Conservation (phyloP, 2,888 invertebrate species). For the Thecocarcelia acutangulata region DNA sequence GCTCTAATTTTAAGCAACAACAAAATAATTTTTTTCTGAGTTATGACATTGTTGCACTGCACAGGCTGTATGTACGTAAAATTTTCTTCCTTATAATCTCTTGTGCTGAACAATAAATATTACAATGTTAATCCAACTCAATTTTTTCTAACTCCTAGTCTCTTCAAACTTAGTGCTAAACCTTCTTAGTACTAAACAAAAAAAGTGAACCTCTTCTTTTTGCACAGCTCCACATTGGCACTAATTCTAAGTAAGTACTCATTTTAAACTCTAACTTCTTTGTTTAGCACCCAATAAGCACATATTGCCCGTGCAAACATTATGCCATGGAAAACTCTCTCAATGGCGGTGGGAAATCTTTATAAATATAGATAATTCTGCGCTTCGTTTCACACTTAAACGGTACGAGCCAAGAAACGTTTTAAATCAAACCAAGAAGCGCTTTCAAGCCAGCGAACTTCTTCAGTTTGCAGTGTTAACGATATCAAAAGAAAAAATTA, state of each 20-base stretch:
- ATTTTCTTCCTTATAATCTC: too few species aligned
- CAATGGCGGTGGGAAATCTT: conserved; percentile 70
- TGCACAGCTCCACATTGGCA: too few species aligned
- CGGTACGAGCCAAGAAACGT: conserved; percentile 74
- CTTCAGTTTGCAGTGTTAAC: conserved; percentile 28
- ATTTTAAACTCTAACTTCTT: conserved; percentile 16
- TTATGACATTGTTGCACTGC: too few species aligned
- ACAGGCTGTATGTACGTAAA: too few species aligned
- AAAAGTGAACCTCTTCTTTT: too few species aligned
- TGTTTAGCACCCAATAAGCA: conserved; percentile 21
- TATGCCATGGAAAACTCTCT: conserved; percentile 52
- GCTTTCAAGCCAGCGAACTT: conserved; percentile 40
- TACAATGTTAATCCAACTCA: too few species aligned
- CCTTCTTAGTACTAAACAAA: too few species aligned
- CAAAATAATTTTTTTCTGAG: too few species aligned
- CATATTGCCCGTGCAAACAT: neutral
- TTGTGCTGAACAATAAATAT: too few species aligned
- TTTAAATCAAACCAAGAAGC: conserved; percentile 54
- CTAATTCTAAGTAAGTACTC: conserved; percentile 10
- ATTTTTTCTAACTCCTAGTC: too few species aligned
- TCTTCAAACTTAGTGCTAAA: too few species aligned
- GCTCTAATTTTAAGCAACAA: too few species aligned
- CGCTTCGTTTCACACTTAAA: conserved; percentile 80
- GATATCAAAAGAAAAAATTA: conserved; percentile 29
- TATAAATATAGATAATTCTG: conserved; percentile 78